Percentiles rank a stretch among this genome's conserved stretches.
Conservation (phyloP, 2,888 invertebrate genomes). For the Bibio marci region DNA sequence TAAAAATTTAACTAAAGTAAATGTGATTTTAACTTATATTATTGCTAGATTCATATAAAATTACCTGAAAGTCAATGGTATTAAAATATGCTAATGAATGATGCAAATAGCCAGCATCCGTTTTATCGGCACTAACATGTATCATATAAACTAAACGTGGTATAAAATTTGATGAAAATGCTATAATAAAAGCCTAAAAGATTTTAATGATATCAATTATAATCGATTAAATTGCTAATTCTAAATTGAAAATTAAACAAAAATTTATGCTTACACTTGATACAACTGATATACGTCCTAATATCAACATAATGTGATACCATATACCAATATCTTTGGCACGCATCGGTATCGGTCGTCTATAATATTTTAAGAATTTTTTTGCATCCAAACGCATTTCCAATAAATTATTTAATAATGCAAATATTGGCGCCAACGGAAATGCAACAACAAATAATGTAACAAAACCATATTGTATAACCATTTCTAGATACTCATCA, state of each 20-base stretch:
- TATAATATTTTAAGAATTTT: constrained; percentile 56
- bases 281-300: constrained; percentile 57
- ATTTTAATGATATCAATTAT: constrained; percentile 1
- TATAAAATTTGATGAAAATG: constrained; percentile 70
- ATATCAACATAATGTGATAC: constrained; percentile 54
- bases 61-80: constrained; percentile 37
- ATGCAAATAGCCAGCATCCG: constrained; percentile 48
- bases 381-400: constrained; percentile 72
- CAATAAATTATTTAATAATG: constrained; percentile 62
- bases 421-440: constrained; percentile 68
- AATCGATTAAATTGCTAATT: constrained; percentile 1
- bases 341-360: constrained; percentile 55
- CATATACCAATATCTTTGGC: constrained; percentile 65
- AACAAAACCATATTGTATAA: constrained; percentile 72
- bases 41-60: no score
- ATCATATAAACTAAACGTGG: constrained; percentile 51
- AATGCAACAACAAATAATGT: constrained; percentile 76
- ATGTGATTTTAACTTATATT: no score
- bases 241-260: neutral
- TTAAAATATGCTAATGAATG: constrained; percentile 49
- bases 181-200: constrained; percentile 58
- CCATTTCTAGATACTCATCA: constrained; percentile 76
- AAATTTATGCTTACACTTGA: constrained; percentile 46
- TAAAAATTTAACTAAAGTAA: no score
- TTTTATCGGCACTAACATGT: constrained; percentile 26